Base-by-base conservation (phyloP, 1,140 invertebrate species). In the Brachionus angularis region DNA sequence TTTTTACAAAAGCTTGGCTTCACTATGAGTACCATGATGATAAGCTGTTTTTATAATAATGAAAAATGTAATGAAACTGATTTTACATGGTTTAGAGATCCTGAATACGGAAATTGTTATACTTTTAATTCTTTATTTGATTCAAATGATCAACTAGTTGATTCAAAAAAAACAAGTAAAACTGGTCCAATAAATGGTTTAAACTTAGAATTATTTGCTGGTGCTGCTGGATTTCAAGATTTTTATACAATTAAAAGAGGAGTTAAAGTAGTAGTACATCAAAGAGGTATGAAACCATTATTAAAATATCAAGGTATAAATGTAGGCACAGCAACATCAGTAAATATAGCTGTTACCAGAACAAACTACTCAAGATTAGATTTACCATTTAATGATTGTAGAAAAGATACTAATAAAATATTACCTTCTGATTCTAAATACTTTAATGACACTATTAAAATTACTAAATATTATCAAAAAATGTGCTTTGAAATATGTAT, bases 401-500 rank as follows among this genome's bases (percentile, higher is more conserved):
- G 34, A 44, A 44, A 29, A 42, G 21, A 44, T 44, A 25, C 27
- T n/a, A n/a, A 44, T 14, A 44, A 25, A 27, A n/a, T n/a, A 42
- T 31, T 46, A 16, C 10, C 36, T n/a, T 16, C 4, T 14, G 33
- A 64, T 64, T 64, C 58, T 18, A 7, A 18, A 4, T 64, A 46
- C 16, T 39, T 42, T 64, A 64, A 47, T n/a, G 27, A 44, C 12
- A 64, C 58, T 8, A n/a, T 64, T 8, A 25, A 23, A 33, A 14
- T 64, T 8, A 27, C 39, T 16, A 39, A 39, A 64, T 64, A 64
- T 31, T 42, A 1, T 25, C 58, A 44, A 25, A 36, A 5, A 16
- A 16, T 64, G n/a, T 64, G 58, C 27, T 64, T 31, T 47, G 58
- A 64, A 31, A 18, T 64, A 21, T 64, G 58, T 36, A 25, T 64